Evolutionary conservation across 2,888 invertebrate species (phyloP), one percentile per base, ranked within the genome.

Genomic region (Drosophila prostipennis): DNA sequence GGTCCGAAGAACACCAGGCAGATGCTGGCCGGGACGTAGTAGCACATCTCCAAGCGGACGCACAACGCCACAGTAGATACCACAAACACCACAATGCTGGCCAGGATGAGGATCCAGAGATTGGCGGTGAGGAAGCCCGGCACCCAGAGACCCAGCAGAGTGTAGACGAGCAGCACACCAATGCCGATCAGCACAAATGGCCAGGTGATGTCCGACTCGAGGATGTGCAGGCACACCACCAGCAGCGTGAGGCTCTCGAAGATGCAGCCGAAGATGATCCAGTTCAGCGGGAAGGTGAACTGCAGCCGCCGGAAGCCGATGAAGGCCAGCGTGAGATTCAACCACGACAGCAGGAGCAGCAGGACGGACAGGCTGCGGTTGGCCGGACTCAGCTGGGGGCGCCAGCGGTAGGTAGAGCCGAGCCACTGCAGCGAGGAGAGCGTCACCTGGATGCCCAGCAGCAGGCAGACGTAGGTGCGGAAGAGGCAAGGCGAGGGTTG

Each of bases 301-400:
- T 84, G 82, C 48, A 83, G 51, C 0, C 82, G 74, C 6, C 79
- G 77, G 11, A 83, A 83, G 1, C 85, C 79, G 0, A 79, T 14
- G 32, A 77, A 84, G 1, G 45, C 60, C 39, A 75, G 14, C 7
- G 71, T 40, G 45, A 83, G 23, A 34, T 83, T 80, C 6, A 55
- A 0, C 75, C 79, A 84, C 45, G 73, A 46, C 29, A 87, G 6
- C 8, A 79, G 16, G 32, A 84, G 48, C 37, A 83, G 29, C 16
- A 83, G 14, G 23, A 59, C 2, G 16, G 48, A 74, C 46, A 83
- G 52, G 10, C 43, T 61, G 0, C 81, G 60, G 23, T 84, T 72
- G 0, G 49, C 32, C 0, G 3, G 5, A 6, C 6, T 51, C 6
- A 77, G 1, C 0, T 36, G 26, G 1, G 69, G 79, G 2, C 56